Evolutionary conservation across 2,797 vertebrate genomes (phyloP).

Genomic region (Bovichtus variegatus): DNA sequence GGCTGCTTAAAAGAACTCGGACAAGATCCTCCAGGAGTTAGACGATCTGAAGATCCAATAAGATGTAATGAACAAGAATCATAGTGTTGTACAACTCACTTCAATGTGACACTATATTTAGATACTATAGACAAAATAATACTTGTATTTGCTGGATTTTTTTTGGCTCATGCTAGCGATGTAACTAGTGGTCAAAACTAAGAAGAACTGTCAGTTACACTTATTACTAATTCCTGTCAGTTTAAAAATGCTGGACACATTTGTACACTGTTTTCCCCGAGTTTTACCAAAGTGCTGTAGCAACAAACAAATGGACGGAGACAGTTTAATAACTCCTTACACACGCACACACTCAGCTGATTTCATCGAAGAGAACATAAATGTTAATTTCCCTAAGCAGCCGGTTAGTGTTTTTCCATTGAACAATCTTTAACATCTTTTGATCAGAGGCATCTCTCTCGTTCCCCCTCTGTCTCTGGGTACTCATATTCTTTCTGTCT

Average conservation of each 20-base stretch:
- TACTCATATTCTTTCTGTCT: slow-evolving; percentile 32
- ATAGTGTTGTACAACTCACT: not conserved
- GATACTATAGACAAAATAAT: too few relatives aligned
- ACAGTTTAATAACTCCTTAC: not conserved
- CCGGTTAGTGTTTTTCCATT: slow-evolving; percentile 32
- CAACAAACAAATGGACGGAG: not conserved
- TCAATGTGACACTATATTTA: not conserved
- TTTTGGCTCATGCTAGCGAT: too few relatives aligned
- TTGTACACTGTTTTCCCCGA: not conserved
- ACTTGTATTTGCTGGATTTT: too few relatives aligned
- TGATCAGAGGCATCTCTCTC: slow-evolving; percentile 32
- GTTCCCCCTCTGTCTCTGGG: slow-evolving; percentile 9
- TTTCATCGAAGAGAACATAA: slow-evolving; percentile 20
- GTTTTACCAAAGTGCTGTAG: not conserved
- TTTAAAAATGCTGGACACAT: not conserved
- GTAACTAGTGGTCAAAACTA: not conserved
- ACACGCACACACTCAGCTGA: slow-evolving; percentile 4
- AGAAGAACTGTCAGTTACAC: not conserved
- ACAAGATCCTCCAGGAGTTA: not conserved
- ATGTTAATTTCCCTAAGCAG: slow-evolving; percentile 44
- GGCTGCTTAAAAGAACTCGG: not conserved
- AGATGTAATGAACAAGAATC: too few relatives aligned
- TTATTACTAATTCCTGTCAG: not conserved
- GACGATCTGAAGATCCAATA: not conserved
- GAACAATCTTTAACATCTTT: slow-evolving; percentile 22